These are phyloP conservation scores for Ceratina calcarata DNA, from an alignment of 1,140 invertebrate species.

Conservation along the genomic window DNA sequence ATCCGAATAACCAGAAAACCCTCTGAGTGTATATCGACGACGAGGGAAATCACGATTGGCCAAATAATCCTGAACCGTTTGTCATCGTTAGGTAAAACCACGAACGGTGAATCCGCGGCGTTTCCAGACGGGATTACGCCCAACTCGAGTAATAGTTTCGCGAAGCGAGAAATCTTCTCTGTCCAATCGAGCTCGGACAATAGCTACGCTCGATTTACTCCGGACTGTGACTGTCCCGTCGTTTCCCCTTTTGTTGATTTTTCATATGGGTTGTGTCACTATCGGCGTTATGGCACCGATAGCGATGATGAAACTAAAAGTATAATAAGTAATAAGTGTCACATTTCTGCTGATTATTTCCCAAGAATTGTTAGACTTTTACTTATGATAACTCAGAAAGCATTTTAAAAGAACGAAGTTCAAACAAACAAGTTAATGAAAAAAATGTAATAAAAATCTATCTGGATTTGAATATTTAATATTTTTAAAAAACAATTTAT, in stretches of 20 bases:
- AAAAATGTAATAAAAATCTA: too few species aligned
- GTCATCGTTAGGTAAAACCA: slow-evolving; percentile 54
- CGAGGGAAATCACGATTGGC: slow-evolving; percentile 22
- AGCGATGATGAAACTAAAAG: slow-evolving; percentile 1
- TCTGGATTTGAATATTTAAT: too few species aligned
- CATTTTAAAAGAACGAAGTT: too few species aligned
- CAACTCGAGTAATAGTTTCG: slow-evolving; percentile 36
- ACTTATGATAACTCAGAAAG: too few species aligned
- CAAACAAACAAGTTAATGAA: too few species aligned
- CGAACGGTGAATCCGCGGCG: not conserved
- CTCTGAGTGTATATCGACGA: not conserved
- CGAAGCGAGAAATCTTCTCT: not conserved
- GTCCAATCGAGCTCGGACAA: not conserved
- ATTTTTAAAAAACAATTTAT: too few species aligned
- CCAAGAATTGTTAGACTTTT: too few species aligned
- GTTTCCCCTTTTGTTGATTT: not conserved
- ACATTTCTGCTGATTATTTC: not conserved
- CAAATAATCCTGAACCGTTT: slow-evolving; percentile 46
- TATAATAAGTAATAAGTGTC: not conserved
- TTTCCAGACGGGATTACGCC: slow-evolving; percentile 24
- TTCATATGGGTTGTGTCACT: not conserved
- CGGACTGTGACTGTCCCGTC: not conserved
- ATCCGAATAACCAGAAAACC: not conserved
- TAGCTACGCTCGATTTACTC: slow-evolving; percentile 15
- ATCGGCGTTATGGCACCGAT: slow-evolving; percentile 4